Conservation (phyloP, 2,797 vertebrate genomes). For the Etheostoma nigrum region DNA sequence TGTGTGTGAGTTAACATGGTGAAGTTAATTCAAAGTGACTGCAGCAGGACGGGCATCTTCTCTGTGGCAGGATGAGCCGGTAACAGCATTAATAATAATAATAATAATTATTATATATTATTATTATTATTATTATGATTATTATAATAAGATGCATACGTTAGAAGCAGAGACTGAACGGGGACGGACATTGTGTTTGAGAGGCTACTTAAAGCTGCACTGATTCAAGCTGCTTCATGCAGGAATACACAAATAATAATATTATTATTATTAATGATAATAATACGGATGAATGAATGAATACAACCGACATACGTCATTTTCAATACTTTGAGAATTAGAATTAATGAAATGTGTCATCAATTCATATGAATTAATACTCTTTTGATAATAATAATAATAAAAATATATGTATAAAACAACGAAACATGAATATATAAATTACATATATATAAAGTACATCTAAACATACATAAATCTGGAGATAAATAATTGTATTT, state of each 20-base stretch:
- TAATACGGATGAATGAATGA: neutral
- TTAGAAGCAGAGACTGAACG: neutral
- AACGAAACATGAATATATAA: neutral
- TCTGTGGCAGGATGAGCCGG: slow-evolving; percentile 70
- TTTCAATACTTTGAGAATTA: neutral
- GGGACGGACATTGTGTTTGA: neutral
- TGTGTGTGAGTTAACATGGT: slow-evolving; percentile 49
- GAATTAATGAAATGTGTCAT: neutral
- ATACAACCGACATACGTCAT: too few species aligned
- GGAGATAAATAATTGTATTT: neutral
- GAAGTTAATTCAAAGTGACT: slow-evolving; percentile 80
- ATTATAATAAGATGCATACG: slow-evolving; percentile 56
- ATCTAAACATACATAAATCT: too few species aligned
- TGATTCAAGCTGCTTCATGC: neutral
- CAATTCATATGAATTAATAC: neutral
- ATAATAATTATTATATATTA: slow-evolving; percentile 9
- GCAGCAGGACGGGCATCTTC: slow-evolving; percentile 67
- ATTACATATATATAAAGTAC: too few species aligned
- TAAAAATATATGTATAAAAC: neutral
- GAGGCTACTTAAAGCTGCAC: neutral
- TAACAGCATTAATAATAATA: slow-evolving; percentile 72
- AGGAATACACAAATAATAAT: neutral
- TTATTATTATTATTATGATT: slow-evolving; percentile 10
- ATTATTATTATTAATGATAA: neutral
- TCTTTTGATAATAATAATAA: neutral